phyloP scores from a whole-genome alignment of 2,797 vertebrate genomes.

The Vireo griseus region DNA sequence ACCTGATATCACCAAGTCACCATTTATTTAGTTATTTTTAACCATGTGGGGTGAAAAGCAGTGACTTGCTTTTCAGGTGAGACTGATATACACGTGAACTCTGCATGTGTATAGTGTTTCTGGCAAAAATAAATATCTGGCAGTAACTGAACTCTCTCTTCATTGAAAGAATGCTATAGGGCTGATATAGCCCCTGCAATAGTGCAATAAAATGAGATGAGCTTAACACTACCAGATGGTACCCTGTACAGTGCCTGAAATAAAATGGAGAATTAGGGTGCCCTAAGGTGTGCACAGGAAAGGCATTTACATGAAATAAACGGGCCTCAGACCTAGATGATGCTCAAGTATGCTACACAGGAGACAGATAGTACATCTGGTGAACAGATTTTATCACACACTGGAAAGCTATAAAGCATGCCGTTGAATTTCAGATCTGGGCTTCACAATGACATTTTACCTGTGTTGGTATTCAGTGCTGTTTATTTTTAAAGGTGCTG shows the following conservation, averaged over 20 bases:
- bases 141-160: slow-evolving; percentile 67
- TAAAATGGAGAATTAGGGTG: slow-evolving; percentile 97
- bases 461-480: slow-evolving; percentile 77
- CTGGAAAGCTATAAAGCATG: slow-evolving; percentile 80
- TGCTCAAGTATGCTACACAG: slow-evolving; percentile 83
- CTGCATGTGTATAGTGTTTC: slow-evolving; percentile 65
- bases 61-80: slow-evolving; percentile 55
- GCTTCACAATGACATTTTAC: slow-evolving; percentile 80
- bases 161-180: slow-evolving; percentile 64
- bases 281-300: slow-evolving; percentile 94
- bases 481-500: slow-evolving; percentile 80
- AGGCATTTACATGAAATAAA: slow-evolving; percentile 98
- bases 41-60: slow-evolving; percentile 17
- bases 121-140: slow-evolving; percentile 79
- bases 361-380: slow-evolving; percentile 88
- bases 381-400: slow-evolving; percentile 83
- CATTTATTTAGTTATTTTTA: slow-evolving; percentile 23
- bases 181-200: slow-evolving; percentile 69
- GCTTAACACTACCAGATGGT: slow-evolving; percentile 91
- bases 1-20: not conserved
- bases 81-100: slow-evolving; percentile 54
- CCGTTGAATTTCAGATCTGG: slow-evolving; percentile 71
- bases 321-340: slow-evolving; percentile 90
- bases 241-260: slow-evolving; percentile 94
- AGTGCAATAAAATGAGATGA: slow-evolving; percentile 78